Percentiles rank a stretch among this genome's conserved stretches.
phyloP scores from a whole-genome alignment of 92 coral and sea anemone species.

The Hydrozoanthus gracilis region DNA sequence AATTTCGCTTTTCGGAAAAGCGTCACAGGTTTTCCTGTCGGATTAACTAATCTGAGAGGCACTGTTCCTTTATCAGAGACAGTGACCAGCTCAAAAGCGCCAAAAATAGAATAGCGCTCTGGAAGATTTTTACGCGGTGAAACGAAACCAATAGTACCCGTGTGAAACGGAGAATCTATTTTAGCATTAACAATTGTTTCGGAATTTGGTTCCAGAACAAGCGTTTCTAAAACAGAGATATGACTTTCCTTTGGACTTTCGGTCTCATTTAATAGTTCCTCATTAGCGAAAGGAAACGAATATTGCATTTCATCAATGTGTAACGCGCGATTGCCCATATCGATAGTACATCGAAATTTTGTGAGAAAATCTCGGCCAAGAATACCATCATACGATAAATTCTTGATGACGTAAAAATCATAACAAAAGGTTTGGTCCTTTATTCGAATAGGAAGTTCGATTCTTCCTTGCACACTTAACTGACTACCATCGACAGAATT shows the following conservation, averaged over 20 bases:
- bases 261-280: not conserved
- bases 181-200: not conserved
- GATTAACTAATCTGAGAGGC: slow-evolving; percentile 59
- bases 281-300: slow-evolving; percentile 15
- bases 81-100: slow-evolving; percentile 42
- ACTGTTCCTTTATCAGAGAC: slow-evolving; percentile 36
- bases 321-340: not conserved
- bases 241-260: not conserved
- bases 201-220: not conserved
- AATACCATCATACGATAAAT: slow-evolving; percentile 6
- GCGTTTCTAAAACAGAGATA: not conserved
- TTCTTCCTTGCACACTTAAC: not conserved
- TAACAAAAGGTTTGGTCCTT: not conserved
- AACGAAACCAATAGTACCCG: slow-evolving; percentile 12
- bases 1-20: slow-evolving; percentile 49
- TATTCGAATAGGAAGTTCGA: not conserved
- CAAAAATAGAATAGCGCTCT: slow-evolving; percentile 42
- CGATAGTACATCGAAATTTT: not conserved
- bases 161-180: not conserved
- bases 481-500: not conserved
- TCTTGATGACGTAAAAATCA: slow-evolving; percentile 3
- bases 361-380: slow-evolving; percentile 13
- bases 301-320: not conserved
- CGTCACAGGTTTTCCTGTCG: slow-evolving; percentile 35
- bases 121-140: not conserved